Evolutionary conservation across 2,888 invertebrate species (phyloP).

Genomic region (Xestia c-nigrum): DNA sequence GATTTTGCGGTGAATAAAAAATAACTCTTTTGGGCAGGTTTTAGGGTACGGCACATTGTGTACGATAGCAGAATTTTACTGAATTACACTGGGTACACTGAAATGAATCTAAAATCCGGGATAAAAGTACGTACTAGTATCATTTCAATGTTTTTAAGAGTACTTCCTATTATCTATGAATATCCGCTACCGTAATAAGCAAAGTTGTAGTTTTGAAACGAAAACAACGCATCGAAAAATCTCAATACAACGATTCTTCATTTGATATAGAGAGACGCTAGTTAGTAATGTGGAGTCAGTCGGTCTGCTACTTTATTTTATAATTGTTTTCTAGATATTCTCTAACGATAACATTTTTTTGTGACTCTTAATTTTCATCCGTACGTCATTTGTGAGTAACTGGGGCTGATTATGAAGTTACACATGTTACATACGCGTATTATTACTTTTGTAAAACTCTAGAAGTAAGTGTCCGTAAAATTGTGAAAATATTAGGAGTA

Average conservation of each 20-base stretch:
- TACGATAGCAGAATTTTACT: slow-evolving; percentile 19
- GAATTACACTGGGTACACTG: background rate
- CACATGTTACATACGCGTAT: background rate
- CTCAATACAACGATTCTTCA: slow-evolving; percentile 8
- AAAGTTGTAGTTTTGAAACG: slow-evolving; percentile 15
- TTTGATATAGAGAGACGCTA: background rate
- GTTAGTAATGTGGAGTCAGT: slow-evolving; percentile 5
- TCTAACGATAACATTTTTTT: slow-evolving; percentile 1
- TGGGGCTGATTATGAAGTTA: background rate
- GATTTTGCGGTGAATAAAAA: slow-evolving; percentile 43
- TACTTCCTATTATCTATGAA: background rate
- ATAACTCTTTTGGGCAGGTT: slow-evolving; percentile 19
- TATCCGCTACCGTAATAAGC: background rate
- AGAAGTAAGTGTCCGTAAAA: background rate
- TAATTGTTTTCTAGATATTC: slow-evolving; percentile 5
- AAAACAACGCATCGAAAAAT: slow-evolving; percentile 3
- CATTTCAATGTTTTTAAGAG: background rate
- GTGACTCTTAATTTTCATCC: background rate
- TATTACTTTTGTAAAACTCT: background rate
- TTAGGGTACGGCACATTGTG: background rate
- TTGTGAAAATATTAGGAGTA: slow-evolving; percentile 22
- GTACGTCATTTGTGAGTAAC: background rate
- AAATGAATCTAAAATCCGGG: background rate
- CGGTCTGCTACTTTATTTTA: slow-evolving; percentile 1
- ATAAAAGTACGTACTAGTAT: background rate